These are phyloP conservation scores for Oasisia sp. DNA, from an alignment of 2,888 invertebrate genomes.

Conservation along the genomic window DNA sequence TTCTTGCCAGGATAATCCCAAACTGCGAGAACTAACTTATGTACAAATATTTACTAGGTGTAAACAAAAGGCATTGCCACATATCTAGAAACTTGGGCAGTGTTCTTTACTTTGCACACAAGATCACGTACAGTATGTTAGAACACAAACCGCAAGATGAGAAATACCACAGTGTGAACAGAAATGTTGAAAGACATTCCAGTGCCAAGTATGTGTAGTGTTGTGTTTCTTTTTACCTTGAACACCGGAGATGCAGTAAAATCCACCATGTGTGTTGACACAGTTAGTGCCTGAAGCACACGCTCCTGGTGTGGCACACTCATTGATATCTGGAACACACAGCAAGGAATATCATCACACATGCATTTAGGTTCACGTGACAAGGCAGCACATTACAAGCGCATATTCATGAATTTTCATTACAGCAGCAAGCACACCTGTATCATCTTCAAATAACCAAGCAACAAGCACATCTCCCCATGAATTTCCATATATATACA, in stretches of 20 bases:
- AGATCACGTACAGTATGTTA: neutral
- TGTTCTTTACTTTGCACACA: neutral
- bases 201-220: neutral
- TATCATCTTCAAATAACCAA: neutral
- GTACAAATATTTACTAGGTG: neutral
- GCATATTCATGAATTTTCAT: neutral
- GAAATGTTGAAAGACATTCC: neutral
- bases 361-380: neutral
- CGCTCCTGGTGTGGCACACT: neutral
- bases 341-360: neutral
- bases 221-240: neutral
- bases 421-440: neutral
- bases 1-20: neutral
- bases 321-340: constrained; percentile 14
- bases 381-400: neutral
- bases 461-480: neutral
- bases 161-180: too few species aligned
- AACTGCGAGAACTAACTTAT: neutral
- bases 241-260: constrained; percentile 18
- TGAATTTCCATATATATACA: neutral
- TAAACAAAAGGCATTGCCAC: neutral
- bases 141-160: neutral
- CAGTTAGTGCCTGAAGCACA: neutral
- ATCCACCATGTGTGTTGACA: constrained; percentile 13
- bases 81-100: neutral